Conservation (phyloP, 2,888 invertebrate species). For the Thymelicus sylvestris region DNA sequence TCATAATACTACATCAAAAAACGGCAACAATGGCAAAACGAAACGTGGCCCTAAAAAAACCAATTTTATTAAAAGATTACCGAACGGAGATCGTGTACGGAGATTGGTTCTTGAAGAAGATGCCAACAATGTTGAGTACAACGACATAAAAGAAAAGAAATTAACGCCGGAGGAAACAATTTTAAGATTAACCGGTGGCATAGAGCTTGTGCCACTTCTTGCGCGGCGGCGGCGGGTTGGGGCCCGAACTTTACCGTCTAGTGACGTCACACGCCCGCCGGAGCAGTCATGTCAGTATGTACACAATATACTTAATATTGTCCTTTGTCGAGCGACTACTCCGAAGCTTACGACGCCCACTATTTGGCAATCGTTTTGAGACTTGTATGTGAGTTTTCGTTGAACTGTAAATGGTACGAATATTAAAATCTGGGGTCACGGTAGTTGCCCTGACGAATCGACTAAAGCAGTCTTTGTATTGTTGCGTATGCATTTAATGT, state of each 20-base stretch:
- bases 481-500: too few relatives aligned
- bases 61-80: conserved; percentile 66
- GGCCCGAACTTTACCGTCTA: conserved; percentile 76
- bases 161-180: conserved; percentile 72
- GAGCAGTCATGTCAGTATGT: conserved; percentile 76
- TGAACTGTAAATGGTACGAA: conserved; percentile 2
- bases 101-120: conserved; percentile 58
- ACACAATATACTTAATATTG: conserved; percentile 39
- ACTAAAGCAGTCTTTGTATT: not conserved
- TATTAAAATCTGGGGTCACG: conserved; percentile 2
- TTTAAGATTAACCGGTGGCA: conserved; percentile 85
- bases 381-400: conserved; percentile 11
- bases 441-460: not conserved
- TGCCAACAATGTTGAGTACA: conserved; percentile 34
- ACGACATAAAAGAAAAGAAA: conserved; percentile 55
- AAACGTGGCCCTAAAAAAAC: conserved; percentile 62
- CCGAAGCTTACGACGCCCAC: conserved; percentile 16
- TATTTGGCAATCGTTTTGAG: conserved; percentile 27
- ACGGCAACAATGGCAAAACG: conserved; percentile 44
- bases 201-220: conserved; percentile 91
- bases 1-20: conserved; percentile 43
- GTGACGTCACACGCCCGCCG: conserved; percentile 76
- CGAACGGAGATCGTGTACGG: conserved; percentile 64
- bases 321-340: conserved; percentile 44
- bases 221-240: conserved; percentile 86